These are phyloP conservation scores for Triplophysa tibetana DNA, from an alignment of 2,113 vertebrate genomes.

Conservation along the genomic window DNA sequence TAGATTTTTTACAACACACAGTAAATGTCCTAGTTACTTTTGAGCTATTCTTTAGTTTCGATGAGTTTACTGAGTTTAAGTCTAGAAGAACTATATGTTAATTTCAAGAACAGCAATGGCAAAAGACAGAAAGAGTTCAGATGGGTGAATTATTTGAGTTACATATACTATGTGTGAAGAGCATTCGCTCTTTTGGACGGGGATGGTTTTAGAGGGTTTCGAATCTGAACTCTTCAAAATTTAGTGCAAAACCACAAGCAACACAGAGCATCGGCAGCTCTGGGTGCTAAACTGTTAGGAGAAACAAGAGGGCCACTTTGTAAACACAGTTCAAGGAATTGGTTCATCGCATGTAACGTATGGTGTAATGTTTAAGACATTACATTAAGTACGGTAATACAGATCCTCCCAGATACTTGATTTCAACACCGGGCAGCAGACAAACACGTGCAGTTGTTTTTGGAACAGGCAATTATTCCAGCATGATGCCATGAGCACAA, in stretches of 20 bases:
- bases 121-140: no score
- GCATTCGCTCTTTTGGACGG: no score
- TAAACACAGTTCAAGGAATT: slow-evolving; percentile 26
- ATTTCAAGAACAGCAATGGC: no score
- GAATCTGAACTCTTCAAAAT: background rate
- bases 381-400: slow-evolving; percentile 44
- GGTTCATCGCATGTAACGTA: slow-evolving; percentile 38
- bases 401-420: slow-evolving; percentile 37
- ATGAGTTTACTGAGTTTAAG: no score
- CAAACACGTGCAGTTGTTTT: slow-evolving; percentile 42
- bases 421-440: slow-evolving; percentile 41
- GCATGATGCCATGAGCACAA: slow-evolving; percentile 66
- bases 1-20: no score
- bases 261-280: background rate
- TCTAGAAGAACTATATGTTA: no score
- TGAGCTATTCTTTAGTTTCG: no score
- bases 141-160: no score
- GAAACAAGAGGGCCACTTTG: slow-evolving; percentile 17
- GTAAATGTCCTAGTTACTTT: no score
- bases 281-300: slow-evolving; percentile 3
- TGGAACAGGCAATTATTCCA: slow-evolving; percentile 68
- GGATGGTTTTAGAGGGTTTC: no score
- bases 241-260: background rate
- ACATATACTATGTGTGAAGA: no score
- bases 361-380: slow-evolving; percentile 35